phyloP scores from a whole-genome alignment of 2,113 vertebrate genomes.

The Hippocampus comes region DNA sequence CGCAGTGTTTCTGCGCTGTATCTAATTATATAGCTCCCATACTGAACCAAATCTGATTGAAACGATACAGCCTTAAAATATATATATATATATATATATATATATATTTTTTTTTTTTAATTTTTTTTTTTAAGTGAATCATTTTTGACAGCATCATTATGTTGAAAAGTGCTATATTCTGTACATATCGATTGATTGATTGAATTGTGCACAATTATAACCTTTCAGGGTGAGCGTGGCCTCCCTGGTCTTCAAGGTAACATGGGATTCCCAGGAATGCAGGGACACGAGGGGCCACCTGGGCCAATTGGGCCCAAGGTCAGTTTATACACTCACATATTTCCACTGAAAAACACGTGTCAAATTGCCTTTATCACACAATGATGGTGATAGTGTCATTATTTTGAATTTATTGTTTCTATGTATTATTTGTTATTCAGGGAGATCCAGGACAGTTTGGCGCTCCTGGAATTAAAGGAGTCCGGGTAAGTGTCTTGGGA shows the following conservation, averaged over 20 bases:
- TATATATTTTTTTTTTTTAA: too few relatives aligned
- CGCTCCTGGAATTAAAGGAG: conserved; percentile 86
- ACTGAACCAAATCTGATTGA: too few relatives aligned
- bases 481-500: conserved; percentile 77
- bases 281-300: conserved; percentile 87
- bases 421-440: conserved; percentile 59
- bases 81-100: too few relatives aligned
- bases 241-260: conserved; percentile 86
- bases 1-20: too few relatives aligned
- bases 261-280: conserved; percentile 94
- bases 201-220: background rate
- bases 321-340: conserved; percentile 21
- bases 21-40: too few relatives aligned
- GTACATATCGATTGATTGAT: background rate
- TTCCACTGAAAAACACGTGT: background rate
- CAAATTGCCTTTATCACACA: background rate
- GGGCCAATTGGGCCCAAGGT: conserved; percentile 88
- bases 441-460: conserved; percentile 84
- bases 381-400: conserved; percentile 15
- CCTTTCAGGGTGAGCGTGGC: conserved; percentile 84
- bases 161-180: too few relatives aligned
- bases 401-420: background rate
- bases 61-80: too few relatives aligned
- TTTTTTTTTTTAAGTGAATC: too few relatives aligned
- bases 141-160: background rate